Evolutionary conservation across 1,140 invertebrate species (phyloP).

Genomic region (Pemphigus obesinymphae): DNA sequence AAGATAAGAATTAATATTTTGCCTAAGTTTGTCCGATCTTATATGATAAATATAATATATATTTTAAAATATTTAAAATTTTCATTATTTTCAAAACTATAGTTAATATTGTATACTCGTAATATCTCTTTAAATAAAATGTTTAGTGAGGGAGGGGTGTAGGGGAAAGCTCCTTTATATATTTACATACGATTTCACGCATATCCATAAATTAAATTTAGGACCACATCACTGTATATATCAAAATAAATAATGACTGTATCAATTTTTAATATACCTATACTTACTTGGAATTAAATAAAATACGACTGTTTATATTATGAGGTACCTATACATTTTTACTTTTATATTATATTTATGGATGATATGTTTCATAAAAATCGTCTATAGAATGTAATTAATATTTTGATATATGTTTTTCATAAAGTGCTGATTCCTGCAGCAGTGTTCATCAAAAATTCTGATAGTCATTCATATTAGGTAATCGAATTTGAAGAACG

Average conservation of each 20-base stretch:
- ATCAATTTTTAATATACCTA: constrained; percentile 2
- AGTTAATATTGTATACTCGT: too few species aligned
- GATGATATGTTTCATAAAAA: not conserved
- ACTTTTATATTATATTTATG: not conserved
- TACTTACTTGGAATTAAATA: not conserved
- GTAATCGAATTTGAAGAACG: not conserved
- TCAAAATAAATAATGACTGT: not conserved
- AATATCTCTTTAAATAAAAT: too few species aligned
- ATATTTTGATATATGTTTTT: not conserved
- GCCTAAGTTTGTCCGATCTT: too few species aligned
- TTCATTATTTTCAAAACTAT: too few species aligned
- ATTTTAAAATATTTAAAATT: too few species aligned
- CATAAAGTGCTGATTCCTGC: not conserved
- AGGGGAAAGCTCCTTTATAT: too few species aligned
- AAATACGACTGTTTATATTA: not conserved
- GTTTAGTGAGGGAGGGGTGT: too few species aligned
- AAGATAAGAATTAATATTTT: too few species aligned
- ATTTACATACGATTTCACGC: too few species aligned
- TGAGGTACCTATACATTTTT: not conserved
- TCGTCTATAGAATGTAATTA: not conserved
- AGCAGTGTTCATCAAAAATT: not conserved
- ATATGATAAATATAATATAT: too few species aligned
- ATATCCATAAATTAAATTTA: too few species aligned
- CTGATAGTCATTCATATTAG: constrained; percentile 22
- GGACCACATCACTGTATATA: too few species aligned